Base-by-base conservation (phyloP, 2,888 invertebrate species). In the Xanthorhoe designata region DNA sequence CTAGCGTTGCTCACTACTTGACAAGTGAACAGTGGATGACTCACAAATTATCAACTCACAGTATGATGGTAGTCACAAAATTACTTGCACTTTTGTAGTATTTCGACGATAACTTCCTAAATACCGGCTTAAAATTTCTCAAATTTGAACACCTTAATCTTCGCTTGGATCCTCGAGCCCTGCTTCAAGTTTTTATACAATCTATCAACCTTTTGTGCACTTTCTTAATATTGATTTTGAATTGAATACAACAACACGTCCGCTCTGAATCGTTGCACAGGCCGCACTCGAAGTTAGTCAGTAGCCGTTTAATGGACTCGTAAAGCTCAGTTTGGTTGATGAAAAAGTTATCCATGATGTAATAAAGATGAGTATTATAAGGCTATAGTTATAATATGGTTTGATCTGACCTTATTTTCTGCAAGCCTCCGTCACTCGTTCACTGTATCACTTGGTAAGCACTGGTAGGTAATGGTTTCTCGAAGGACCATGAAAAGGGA, bases 1-100 rank as follows among this genome's bases (percentile, higher is more conserved):
- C 38, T 38, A 38, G 38, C 38, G 38, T 38, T 38, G 38, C 9
- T 38, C 7, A 38, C 38, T 5, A 38, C 7, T 38, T 38, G 5
- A 38, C 7, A 38, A 9, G 9, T 7, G 7, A 38, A 38, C 9
- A 38, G 38, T 7, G 5, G 9, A 38, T 38, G 38, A 38, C 38
- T 38, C 38, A 9, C 38, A 38, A 38, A 9, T 38, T 38, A 9
- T 38, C 9, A 9, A 38, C 38, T 38, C 38, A 38, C 38, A 7
- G 7, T 38, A 38, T 38, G 38, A 38, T 38, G 38, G 38, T 38
- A 9, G n/a, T n/a, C n/a, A n/a, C n/a, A n/a, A n/a, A n/a, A n/a
- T n/a, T n/a, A n/a, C n/a, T n/a, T n/a, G n/a, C 38, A 38, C 38
- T 38, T 38, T 38, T 38, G 38, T 38, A 38, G 38, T 38, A 38